Evolutionary conservation across 1,140 invertebrate species (phyloP).

Genomic region (Triops longicaudatus): DNA sequence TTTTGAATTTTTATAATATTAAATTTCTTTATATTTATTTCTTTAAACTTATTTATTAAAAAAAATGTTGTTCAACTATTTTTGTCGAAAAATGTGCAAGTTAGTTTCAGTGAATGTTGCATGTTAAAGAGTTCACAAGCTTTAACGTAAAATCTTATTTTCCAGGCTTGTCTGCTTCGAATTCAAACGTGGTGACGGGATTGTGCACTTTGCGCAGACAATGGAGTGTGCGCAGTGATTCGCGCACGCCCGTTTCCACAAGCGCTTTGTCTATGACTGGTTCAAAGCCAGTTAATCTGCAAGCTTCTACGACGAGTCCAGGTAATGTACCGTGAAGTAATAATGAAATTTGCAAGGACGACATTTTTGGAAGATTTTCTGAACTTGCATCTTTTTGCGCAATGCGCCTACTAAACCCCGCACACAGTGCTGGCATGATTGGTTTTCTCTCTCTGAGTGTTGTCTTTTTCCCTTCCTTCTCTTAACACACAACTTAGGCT

Average conservation of each 20-base stretch:
- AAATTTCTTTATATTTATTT: too few relatives aligned
- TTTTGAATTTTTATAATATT: too few relatives aligned
- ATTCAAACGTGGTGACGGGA: constrained; percentile 18
- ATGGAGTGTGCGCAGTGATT: constrained; percentile 30
- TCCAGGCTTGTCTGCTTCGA: constrained; percentile 25
- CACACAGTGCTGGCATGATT: not conserved
- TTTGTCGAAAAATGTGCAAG: too few relatives aligned
- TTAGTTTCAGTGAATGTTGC: too few relatives aligned
- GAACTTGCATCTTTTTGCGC: not conserved
- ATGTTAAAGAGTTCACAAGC: too few relatives aligned
- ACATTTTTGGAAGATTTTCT: not conserved
- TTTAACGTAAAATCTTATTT: too few relatives aligned
- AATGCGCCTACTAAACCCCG: not conserved
- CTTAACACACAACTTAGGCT: not conserved
- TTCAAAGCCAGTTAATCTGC: constrained; percentile 20
- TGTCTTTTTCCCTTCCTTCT: not conserved
- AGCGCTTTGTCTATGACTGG: not conserved
- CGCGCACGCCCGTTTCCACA: constrained; percentile 17
- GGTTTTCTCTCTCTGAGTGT: not conserved
- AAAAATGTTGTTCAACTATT: too few relatives aligned
- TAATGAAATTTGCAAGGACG: not conserved
- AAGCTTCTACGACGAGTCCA: not conserved
- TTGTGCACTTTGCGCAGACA: constrained; percentile 27
- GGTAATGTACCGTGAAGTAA: not conserved
- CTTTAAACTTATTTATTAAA: too few relatives aligned